phyloP scores from a whole-genome alignment of 2,888 invertebrate genomes.

The Pristionchus mayeri region DNA sequence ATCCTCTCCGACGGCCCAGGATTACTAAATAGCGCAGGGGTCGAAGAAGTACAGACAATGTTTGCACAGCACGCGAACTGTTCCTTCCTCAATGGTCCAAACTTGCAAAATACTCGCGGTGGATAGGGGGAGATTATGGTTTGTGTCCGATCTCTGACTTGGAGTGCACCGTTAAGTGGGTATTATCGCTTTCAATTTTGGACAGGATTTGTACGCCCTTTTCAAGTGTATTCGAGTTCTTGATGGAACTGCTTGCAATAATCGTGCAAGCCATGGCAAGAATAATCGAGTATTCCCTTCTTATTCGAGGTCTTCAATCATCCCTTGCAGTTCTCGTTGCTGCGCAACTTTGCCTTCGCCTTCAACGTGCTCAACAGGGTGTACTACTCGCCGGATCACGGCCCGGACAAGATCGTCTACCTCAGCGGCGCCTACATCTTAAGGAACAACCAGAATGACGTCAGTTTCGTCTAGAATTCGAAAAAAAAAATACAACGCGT shows the following conservation, averaged over 20 bases:
- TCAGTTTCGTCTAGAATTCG: not conserved
- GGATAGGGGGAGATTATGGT: not conserved
- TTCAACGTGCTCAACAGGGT: constrained; percentile 75
- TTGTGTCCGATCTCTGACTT: too few relatives aligned
- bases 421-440: constrained; percentile 75
- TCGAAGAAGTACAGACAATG: not conserved
- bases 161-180: too few relatives aligned
- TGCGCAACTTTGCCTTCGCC: constrained; percentile 75
- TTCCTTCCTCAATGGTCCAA: not conserved
- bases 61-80: not conserved
- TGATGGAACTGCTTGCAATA: too few relatives aligned
- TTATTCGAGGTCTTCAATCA: too few relatives aligned
- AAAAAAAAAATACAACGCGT: too few relatives aligned
- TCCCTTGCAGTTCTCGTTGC: constrained; percentile 69
- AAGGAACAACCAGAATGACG: constrained; percentile 71
- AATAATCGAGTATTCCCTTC: too few relatives aligned
- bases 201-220: too few relatives aligned
- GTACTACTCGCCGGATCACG: constrained; percentile 73
- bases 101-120: too few relatives aligned
- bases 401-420: constrained; percentile 76
- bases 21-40: not conserved
- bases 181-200: too few relatives aligned
- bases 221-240: too few relatives aligned
- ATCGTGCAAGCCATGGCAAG: too few relatives aligned
- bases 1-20: not conserved